These are phyloP conservation scores for Galemys pyrenaicus DNA, from an alignment of 2,113 vertebrate genomes.

Conservation along the genomic window DNA sequence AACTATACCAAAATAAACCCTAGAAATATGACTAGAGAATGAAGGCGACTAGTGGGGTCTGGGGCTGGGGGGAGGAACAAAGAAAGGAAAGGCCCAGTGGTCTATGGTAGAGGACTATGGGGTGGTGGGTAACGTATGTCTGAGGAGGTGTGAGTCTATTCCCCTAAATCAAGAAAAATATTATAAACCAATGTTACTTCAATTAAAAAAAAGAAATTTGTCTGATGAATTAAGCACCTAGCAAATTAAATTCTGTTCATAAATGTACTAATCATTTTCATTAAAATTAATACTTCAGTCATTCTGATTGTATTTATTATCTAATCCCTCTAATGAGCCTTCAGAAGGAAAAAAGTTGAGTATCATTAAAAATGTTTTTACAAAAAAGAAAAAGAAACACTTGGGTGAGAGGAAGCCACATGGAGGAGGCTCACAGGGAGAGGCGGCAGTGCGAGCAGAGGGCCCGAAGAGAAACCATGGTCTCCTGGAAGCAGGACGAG, in stretches of 20 bases:
- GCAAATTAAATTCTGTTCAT: neutral
- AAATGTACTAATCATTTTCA: neutral
- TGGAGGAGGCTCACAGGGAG: neutral
- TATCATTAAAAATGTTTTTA: neutral
- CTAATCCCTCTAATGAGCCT: neutral
- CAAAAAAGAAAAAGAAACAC: too few species aligned
- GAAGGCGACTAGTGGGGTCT: too few species aligned
- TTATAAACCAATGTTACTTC: too few species aligned
- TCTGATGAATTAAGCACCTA: neutral
- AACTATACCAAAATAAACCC: too few species aligned
- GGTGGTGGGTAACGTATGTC: too few species aligned
- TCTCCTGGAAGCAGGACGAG: neutral
- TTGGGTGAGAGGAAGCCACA: neutral
- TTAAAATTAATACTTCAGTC: neutral
- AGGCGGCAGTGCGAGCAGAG: neutral
- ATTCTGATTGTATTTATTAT: neutral
- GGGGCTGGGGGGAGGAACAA: too few species aligned
- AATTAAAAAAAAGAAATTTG: neutral
- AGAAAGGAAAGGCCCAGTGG: too few species aligned
- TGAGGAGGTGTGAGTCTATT: too few species aligned
- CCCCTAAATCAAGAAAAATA: too few species aligned
- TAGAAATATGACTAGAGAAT: too few species aligned
- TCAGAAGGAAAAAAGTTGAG: neutral
- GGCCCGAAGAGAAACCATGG: neutral
- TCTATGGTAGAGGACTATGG: too few species aligned